Percentiles rank a stretch among this genome's conserved stretches.
Conservation (phyloP, 2,797 vertebrate genomes). For the Huso huso region DNA sequence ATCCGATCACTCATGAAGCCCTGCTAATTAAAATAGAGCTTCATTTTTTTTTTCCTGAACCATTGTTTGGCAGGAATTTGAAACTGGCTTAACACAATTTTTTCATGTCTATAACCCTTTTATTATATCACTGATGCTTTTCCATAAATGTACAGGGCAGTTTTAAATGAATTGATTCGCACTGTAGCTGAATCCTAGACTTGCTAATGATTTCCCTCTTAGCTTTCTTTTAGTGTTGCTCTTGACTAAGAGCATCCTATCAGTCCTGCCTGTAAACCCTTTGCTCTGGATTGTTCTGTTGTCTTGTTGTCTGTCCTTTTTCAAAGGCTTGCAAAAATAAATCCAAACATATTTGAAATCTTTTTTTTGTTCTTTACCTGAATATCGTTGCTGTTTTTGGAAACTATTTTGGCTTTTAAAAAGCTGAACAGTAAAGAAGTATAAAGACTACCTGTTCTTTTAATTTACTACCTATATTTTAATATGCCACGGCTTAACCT, state of each 20-base stretch:
- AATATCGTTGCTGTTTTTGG: background rate
- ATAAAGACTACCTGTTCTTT: background rate
- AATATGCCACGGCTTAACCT: background rate
- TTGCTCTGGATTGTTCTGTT: background rate
- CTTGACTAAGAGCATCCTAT: background rate
- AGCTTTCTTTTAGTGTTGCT: constrained; percentile 41
- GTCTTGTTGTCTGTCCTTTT: background rate
- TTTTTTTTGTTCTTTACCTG: background rate
- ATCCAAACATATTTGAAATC: background rate
- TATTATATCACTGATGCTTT: constrained; percentile 97
- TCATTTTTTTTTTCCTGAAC: constrained; percentile 78
- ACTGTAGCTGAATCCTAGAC: constrained; percentile 74
- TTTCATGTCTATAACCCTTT: constrained; percentile 92
- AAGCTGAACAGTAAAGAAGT: background rate
- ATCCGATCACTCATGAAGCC: constrained; percentile 81
- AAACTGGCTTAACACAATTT: constrained; percentile 91
- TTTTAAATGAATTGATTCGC: constrained; percentile 97
- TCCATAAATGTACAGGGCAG: constrained; percentile 95
- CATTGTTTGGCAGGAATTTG: constrained; percentile 92
- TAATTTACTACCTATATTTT: background rate
- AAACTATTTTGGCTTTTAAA: background rate
- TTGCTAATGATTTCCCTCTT: constrained; percentile 83
- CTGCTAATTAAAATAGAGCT: constrained; percentile 98
- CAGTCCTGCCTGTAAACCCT: background rate
- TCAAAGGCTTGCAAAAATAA: background rate